These are phyloP conservation scores for Clitarchus hookeri DNA, from an alignment of 2,888 invertebrate species.

Conservation along the genomic window DNA sequence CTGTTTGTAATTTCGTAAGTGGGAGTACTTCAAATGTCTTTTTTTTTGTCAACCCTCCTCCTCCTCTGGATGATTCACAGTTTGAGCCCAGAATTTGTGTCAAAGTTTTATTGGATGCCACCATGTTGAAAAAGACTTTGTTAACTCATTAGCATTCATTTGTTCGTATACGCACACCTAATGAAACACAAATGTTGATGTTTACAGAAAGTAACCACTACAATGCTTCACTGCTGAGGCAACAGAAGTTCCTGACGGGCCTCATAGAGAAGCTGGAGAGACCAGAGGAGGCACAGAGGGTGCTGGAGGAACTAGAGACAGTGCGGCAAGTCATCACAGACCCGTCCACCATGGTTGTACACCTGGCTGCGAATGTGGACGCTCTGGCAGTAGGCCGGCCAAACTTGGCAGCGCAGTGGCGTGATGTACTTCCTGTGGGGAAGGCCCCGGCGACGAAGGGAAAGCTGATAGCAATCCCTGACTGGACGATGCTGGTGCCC, in stretches of 20 bases:
- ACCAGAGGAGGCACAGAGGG: slow-evolving; percentile 55
- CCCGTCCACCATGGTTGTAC: slow-evolving; percentile 67
- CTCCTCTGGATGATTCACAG: too few species aligned
- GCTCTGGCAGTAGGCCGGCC: slow-evolving; percentile 58
- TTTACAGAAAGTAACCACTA: slow-evolving; percentile 71
- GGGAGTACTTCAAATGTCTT: too few species aligned
- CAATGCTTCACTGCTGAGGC: slow-evolving; percentile 71
- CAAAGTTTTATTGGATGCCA: too few species aligned
- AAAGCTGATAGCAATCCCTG: slow-evolving; percentile 55
- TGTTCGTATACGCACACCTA: too few species aligned
- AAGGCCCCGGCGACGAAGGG: slow-evolving; percentile 3
- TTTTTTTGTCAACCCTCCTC: too few species aligned
- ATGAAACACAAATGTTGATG: slow-evolving; percentile 25
- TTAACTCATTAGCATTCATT: too few species aligned
- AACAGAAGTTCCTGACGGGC: slow-evolving; percentile 74
- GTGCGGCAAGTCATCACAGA: slow-evolving; percentile 64
- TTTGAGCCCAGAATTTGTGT: too few species aligned
- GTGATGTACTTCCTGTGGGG: slow-evolving; percentile 52
- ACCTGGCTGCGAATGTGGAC: slow-evolving; percentile 73
- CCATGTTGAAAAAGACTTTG: too few species aligned
- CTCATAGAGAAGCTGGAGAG: slow-evolving; percentile 65
- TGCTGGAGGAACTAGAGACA: slow-evolving; percentile 55
- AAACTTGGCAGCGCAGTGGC: slow-evolving; percentile 62
- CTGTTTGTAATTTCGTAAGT: too few species aligned
- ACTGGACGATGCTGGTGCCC: slow-evolving; percentile 55